A percentile compares a stretch with the other conserved stretches of the same genome.
Evolutionary conservation across 1,140 invertebrate species (phyloP).

Genomic region (Riptortus pedestris): DNA sequence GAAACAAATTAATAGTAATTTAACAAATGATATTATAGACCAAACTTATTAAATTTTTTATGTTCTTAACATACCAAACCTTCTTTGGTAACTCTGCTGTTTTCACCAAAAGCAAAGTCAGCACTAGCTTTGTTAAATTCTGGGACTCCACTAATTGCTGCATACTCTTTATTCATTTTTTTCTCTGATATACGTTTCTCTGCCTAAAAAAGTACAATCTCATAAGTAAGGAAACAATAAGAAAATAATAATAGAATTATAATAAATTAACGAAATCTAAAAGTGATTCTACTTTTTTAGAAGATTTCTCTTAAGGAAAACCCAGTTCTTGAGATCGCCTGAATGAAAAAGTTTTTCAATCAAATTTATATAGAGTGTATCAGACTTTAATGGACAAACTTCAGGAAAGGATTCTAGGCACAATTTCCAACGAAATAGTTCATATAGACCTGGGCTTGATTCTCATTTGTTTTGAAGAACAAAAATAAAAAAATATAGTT

Average conservation of each 20-base stretch:
- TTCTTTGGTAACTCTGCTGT: conserved; percentile 59
- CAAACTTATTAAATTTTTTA: not conserved
- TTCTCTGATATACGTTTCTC: conserved; percentile 61
- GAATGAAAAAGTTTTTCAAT: too few relatives aligned
- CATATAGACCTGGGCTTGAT: too few relatives aligned
- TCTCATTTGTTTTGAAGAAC: too few relatives aligned
- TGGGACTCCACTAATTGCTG: conserved; percentile 74
- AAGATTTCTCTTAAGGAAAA: not conserved
- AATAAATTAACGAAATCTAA: not conserved
- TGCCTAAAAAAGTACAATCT: conserved; percentile 45
- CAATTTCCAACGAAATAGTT: too few relatives aligned
- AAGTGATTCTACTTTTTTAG: not conserved
- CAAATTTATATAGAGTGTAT: too few relatives aligned
- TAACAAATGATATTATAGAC: not conserved
- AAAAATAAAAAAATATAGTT: too few relatives aligned
- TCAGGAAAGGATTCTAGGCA: too few relatives aligned
- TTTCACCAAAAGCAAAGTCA: conserved; percentile 79
- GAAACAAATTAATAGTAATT: conserved; percentile 32
- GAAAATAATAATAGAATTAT: too few relatives aligned
- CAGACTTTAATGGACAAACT: too few relatives aligned
- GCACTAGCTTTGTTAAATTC: conserved; percentile 74
- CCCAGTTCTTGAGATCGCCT: too few relatives aligned
- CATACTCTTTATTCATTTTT: conserved; percentile 90
- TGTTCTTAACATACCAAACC: conserved; percentile 51
- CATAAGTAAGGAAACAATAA: too few relatives aligned